Base-by-base conservation (phyloP, 2,888 invertebrate species). In the Napeogenes inachia region DNA sequence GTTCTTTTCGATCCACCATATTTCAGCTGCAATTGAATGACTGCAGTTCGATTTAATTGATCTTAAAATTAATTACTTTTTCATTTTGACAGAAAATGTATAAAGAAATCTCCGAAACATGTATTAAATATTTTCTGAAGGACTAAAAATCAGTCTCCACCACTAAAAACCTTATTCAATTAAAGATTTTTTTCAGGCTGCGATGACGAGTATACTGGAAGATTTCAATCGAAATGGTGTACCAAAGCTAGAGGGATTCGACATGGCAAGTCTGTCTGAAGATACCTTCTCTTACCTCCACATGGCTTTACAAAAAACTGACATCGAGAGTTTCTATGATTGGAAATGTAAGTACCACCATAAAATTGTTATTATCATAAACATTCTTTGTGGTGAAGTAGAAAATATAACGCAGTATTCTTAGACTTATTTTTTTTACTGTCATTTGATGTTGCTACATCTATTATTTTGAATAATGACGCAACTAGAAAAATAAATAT, bases 191-290 rank as follows among this genome's bases (percentile, higher is more conserved):
- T 77, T 32, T 73, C 62, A 87, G 87, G 77, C 72, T 6, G 84
- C 84, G 62, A 61, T 87, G n/a, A 56, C 76, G 2, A 71, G 68
- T 3, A 70, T 73, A 4, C 71, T 87, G 35, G 73, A 75, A 0
- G 80, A 83, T 45, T 88, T 77, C 65, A 61, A 76, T 2, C 66
- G 60, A 3, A 63, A 66, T 32, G 87, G 87, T 0, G 71, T 87
- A 2, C 87, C 87, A 0, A 35, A 71, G 0, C 67, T 87, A 13
- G 67, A 66, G 2, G 85, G 84, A 0, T 85, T 78, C 63, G 64
- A 65, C 50, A 65, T 77, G 6, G 70, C 74, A 1, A 59, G 66
- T 13, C 69, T 83, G 3, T 63, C 73, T 0, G 76, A 79, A 2
- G 74, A 77, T 2, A 76, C 82, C 0, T 73, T 77, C 21, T 72